Base-by-base conservation (phyloP, 2,113 vertebrate species). In the Nansenia antarctica region DNA sequence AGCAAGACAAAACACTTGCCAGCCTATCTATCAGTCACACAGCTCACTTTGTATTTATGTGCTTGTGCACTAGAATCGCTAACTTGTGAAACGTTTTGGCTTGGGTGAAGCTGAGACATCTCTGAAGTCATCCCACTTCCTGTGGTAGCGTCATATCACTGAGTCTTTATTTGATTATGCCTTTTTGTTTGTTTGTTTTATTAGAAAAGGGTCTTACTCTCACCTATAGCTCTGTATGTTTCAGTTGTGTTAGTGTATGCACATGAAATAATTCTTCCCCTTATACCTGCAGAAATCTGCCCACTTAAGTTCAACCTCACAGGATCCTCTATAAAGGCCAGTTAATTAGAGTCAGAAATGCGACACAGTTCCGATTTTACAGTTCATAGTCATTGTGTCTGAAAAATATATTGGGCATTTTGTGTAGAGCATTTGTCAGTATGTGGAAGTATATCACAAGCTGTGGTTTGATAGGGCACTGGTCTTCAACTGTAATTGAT, bases 161-260 rank as follows among this genome's bases (percentile, higher is more conserved):
- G 34, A n/a, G n/a, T n/a, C 26, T 30, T 62, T 57, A 22, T 32
- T 34, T 6, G 37, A 27, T 63, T 2, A 37, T 60, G 31, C 26
- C 32, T 35, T n/a, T 14, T 14, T 55, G 35, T 71, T 30, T 52
- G n/a, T 45, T 55, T 27, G 20, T 18, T 45, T 57, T 72, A 11
- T 47, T 20, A 47, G 45, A 20, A 47, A 37, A 47, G 45, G 6
- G n/a, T 2, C 45, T 58, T n/a, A n/a, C n/a, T 47, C 14, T 27
- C 18, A 61, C 27, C 27, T 30, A 18, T 52, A 32, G 63, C 63
- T 30, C 39, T 30, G 11, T 49, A 9, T 52, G 63, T 64, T 15
- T n/a, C 26, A 14, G 32, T 52, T 8, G 63, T 59, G 67, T 68
- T 68, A 47, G 39, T 34, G 29, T 62, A 60, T 29, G 45, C 45